Evolutionary conservation across 1,140 invertebrate species (phyloP), one percentile per base, ranked within the genome.

Genomic region (Temnothorax nylanderi): DNA sequence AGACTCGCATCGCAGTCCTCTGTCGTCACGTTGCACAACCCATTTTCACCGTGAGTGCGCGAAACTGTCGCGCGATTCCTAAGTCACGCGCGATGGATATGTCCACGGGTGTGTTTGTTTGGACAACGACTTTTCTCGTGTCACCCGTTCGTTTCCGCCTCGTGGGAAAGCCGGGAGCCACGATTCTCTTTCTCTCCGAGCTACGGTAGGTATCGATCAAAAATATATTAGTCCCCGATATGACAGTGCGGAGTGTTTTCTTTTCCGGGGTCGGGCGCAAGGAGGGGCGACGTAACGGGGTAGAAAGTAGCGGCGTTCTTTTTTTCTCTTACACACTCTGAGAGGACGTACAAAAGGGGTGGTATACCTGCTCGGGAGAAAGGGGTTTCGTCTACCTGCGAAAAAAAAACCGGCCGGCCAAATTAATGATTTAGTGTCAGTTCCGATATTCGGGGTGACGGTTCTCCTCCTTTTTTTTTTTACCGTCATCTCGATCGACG

Each of bases 351-450:
- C 90, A 93, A 93, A 90, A 88, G 88, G 76, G 49, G 71, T 72
- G 69, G 86, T 88, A 94, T 95, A 94, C 94, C 94, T 94, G 93
- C 93, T 60, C 85, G 87, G 16, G 51, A 65, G 80, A 92, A 94
- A 94, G 91, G 93, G 92, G 92, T 94, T 93, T 91, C 67, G 87
- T 51, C 92, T 95, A 95, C 95, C 95, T 95, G 94, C 80, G 89
- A n/a, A 37, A 67, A 93, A 93, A 92, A 88, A 89, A 89, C 89
- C 82, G 90, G 78, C 88, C 88, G 90, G 86, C 88, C 91, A 95
- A 95, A 95, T 95, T 95, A 95, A 95, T 95, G 95, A 95, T 95
- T 95, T 95, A 94, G 91, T 93, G 93, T 95, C 94, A 94, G 93
- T 94, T 90, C 91, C 92, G 91, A 91, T 92, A 89, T 87, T 84